A percentile compares a stretch with the other conserved stretches of the same genome.
phyloP scores from a whole-genome alignment of 2,797 vertebrate species.

The Syngnathus acus region DNA sequence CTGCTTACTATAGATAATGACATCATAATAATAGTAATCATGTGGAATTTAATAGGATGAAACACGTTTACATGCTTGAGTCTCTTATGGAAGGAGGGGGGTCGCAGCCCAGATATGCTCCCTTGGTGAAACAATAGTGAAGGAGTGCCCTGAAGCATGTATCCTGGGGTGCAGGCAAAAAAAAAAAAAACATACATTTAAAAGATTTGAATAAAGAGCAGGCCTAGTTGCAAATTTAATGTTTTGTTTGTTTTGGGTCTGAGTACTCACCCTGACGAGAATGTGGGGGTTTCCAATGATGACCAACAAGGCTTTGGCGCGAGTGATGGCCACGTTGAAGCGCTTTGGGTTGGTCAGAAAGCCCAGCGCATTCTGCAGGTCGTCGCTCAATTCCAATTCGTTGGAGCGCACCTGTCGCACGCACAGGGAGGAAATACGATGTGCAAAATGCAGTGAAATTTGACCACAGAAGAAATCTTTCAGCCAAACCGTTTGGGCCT shows the following conservation, averaged over 20 bases:
- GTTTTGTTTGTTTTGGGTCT: background rate
- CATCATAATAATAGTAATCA: background rate
- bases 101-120: constrained; percentile 83
- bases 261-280: constrained; percentile 73
- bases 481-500: constrained; percentile 30
- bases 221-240: background rate
- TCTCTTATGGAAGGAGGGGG: constrained; percentile 72
- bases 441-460: background rate
- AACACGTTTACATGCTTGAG: constrained; percentile 52
- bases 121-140: constrained; percentile 77
- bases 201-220: background rate
- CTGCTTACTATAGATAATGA: background rate
- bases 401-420: constrained; percentile 81
- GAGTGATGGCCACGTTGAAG: constrained; percentile 92
- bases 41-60: background rate
- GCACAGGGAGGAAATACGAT: too few species aligned
- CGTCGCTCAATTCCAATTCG: constrained; percentile 63
- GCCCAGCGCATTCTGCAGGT: constrained; percentile 71
- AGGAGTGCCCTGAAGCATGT: constrained; percentile 82
- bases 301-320: constrained; percentile 87
- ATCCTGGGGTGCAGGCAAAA: constrained; percentile 66
- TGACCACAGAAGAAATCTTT: background rate
- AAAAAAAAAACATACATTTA: background rate
- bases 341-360: constrained; percentile 89
- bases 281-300: constrained; percentile 88